A percentile compares a stretch with the other conserved stretches of the same genome.
These are phyloP conservation scores for Elmis aenea DNA, from an alignment of 2,888 invertebrate genomes.

Conservation along the genomic window DNA sequence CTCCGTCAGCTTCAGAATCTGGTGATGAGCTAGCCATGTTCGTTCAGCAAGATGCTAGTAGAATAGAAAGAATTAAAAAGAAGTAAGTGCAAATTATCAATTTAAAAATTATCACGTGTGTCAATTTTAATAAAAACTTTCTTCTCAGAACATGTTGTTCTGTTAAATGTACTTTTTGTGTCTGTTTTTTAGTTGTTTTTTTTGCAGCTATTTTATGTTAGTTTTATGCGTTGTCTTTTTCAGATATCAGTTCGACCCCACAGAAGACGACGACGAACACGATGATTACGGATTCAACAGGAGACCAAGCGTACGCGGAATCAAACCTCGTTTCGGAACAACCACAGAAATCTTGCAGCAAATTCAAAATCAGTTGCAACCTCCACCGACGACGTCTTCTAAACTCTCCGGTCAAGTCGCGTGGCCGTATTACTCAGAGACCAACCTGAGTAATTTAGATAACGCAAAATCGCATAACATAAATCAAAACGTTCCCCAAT, in stretches of 20 bases:
- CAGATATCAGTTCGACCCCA: constrained; percentile 54
- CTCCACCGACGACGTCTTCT: constrained; percentile 47
- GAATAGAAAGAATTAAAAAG: constrained; percentile 77
- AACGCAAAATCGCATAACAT: constrained; percentile 34
- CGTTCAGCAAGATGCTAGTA: constrained; percentile 76
- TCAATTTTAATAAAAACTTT: no score
- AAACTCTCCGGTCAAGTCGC: constrained; percentile 46
- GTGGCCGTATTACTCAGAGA: constrained; percentile 65
- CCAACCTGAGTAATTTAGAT: constrained; percentile 43
- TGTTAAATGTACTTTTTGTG: no score
- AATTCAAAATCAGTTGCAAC: constrained; percentile 63
- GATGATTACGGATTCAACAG: constrained; percentile 88
- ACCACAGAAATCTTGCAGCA: constrained; percentile 76
- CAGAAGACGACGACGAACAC: constrained; percentile 68
- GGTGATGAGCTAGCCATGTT: constrained; percentile 78
- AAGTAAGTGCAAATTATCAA: constrained; percentile 50
- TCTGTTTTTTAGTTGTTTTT: no score
- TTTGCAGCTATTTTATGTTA: no score
- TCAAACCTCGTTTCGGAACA: constrained; percentile 80
- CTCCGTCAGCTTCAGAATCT: constrained; percentile 51
- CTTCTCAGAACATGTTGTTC: no score
- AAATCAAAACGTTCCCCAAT: constrained; percentile 33
- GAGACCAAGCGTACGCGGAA: constrained; percentile 83
- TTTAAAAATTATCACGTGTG: no score
- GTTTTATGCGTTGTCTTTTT: constrained; percentile 38